Evolutionary conservation across 2,113 vertebrate species (phyloP).

Genomic region (Progne subis): DNA sequence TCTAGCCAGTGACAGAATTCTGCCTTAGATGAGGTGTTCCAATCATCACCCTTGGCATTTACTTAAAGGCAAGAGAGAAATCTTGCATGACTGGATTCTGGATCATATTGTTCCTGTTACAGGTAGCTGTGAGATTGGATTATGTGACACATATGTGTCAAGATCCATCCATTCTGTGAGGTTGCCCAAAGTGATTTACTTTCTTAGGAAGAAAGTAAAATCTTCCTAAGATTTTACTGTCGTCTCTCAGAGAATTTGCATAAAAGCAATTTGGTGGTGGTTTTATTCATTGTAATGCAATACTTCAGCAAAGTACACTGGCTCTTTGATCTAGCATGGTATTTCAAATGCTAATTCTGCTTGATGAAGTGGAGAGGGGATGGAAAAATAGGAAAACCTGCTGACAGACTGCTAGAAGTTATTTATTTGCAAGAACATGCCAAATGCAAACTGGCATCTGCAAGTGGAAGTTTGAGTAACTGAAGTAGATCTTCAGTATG

Average conservation of each 20-base stretch:
- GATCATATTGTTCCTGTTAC: accelerated
- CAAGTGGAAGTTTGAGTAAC: background rate
- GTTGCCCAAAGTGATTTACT: background rate
- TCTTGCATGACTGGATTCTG: accelerated
- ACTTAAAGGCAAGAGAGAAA: background rate
- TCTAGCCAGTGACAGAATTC: background rate
- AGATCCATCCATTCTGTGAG: background rate
- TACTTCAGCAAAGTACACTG: background rate
- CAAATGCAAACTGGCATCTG: background rate
- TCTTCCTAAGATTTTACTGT: background rate
- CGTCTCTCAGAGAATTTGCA: background rate
- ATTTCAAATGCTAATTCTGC: background rate
- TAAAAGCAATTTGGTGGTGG: background rate
- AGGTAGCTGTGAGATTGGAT: background rate
- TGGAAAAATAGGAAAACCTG: background rate
- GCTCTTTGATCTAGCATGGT: slow-evolving; percentile 2
- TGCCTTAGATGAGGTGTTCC: background rate
- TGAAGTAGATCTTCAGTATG: background rate
- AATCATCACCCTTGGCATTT: accelerated
- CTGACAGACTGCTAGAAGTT: background rate
- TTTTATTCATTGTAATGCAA: slow-evolving; percentile 33
- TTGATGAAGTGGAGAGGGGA: background rate
- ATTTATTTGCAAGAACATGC: background rate
- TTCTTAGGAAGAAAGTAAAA: background rate
- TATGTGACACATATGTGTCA: accelerated